phyloP scores from a whole-genome alignment of 2,113 vertebrate genomes.

The Periophthalmus modestus region DNA sequence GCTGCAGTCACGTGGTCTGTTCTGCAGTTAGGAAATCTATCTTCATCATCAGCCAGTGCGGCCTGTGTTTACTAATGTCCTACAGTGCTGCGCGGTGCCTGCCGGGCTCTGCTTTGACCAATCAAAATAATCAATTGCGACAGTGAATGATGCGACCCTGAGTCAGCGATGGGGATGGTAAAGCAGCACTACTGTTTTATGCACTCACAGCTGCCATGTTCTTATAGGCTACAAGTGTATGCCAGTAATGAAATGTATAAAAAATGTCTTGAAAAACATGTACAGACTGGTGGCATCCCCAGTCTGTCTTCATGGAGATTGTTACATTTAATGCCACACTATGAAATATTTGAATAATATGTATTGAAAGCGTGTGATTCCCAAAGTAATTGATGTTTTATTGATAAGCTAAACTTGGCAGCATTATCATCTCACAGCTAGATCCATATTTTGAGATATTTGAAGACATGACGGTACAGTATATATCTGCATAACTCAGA shows the following conservation, averaged over 20 bases:
- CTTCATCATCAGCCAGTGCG: neutral
- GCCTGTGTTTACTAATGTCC: slow-evolving; percentile 3
- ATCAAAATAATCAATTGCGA: slow-evolving; percentile 11
- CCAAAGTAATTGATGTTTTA: neutral
- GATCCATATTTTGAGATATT: neutral
- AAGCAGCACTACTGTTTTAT: neutral
- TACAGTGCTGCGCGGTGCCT: neutral
- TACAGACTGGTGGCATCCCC: no score
- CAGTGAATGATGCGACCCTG: slow-evolving; percentile 1
- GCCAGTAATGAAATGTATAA: neutral
- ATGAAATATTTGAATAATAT: no score
- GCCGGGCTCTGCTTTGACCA: neutral
- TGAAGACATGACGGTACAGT: neutral
- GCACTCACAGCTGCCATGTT: neutral
- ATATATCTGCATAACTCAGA: neutral
- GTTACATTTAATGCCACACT: no score
- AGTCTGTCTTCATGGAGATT: no score
- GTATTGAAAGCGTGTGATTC: no score
- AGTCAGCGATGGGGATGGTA: neutral
- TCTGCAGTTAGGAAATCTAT: neutral
- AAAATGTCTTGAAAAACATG: neutral
- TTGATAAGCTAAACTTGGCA: neutral
- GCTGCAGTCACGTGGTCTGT: slow-evolving; percentile 12
- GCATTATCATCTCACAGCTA: neutral
- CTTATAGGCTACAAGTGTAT: neutral